phyloP scores from a whole-genome alignment of 2,888 invertebrate genomes.

The Lasioglossum oenotherae region DNA sequence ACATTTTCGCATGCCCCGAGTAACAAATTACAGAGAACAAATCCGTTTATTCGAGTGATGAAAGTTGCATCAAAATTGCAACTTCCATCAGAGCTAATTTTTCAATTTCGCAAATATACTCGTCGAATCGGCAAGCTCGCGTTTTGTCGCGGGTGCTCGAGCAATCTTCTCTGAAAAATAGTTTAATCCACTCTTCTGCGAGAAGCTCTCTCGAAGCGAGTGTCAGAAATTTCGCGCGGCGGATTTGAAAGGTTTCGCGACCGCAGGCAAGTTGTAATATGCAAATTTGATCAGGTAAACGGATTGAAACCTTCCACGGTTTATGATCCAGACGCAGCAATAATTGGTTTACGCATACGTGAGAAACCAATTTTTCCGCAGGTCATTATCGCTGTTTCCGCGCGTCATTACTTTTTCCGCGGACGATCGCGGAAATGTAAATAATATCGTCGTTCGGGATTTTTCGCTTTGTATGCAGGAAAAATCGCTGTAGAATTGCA shows the following conservation, averaged over 20 bases:
- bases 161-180: not conserved
- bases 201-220: not conserved
- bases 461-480: not conserved
- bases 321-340: not conserved
- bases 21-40: not conserved
- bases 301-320: slow-evolving; percentile 13
- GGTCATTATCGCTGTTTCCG: not conserved
- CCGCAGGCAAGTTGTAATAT: not conserved
- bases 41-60: not conserved
- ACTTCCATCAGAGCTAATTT: not conserved
- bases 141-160: too few relatives aligned
- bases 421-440: not conserved
- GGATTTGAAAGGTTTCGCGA: not conserved
- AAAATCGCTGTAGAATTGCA: not conserved
- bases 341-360: not conserved
- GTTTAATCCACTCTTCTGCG: not conserved
- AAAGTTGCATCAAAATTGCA: not conserved
- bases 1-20: not conserved
- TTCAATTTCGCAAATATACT: not conserved
- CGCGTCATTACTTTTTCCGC: not conserved
- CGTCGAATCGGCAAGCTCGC: too few relatives aligned
- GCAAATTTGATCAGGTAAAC: slow-evolving; percentile 11
- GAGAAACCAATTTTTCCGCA: not conserved
- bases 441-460: not conserved
- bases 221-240: not conserved